These are phyloP conservation scores for Aramus guarauna DNA, from an alignment of 2,113 vertebrate species.

Conservation along the genomic window DNA sequence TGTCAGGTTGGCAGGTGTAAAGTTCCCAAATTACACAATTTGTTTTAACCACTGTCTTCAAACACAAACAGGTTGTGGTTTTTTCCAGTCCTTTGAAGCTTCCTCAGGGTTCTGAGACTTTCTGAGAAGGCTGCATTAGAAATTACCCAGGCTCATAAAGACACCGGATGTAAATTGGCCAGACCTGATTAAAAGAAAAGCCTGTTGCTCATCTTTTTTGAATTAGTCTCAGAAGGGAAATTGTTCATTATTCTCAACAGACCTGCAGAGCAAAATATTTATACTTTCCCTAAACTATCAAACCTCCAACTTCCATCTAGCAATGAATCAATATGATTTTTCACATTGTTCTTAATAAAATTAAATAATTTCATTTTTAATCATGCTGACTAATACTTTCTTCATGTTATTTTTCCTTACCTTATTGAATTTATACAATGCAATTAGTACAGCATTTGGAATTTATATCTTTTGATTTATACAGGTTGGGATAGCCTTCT, in stretches of 20 bases:
- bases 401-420: background rate
- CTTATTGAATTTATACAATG: constrained; percentile 26
- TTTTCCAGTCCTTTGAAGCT: background rate
- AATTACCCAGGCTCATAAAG: background rate
- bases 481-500: background rate
- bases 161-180: background rate
- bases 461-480: constrained; percentile 21
- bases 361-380: background rate
- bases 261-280: background rate
- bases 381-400: background rate
- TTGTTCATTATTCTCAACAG: background rate
- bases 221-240: background rate
- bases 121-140: background rate
- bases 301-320: background rate
- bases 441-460: constrained; percentile 3
- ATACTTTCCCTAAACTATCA: background rate
- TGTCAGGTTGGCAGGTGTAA: background rate
- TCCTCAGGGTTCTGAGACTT: background rate
- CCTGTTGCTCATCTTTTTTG: background rate
- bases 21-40: background rate
- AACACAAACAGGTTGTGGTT: background rate
- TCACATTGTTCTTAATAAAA: background rate
- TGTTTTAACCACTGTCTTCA: background rate
- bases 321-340: background rate
- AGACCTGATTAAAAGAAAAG: background rate